Conservation (phyloP, 2,888 invertebrate genomes). For the Ophion ventricosus region DNA sequence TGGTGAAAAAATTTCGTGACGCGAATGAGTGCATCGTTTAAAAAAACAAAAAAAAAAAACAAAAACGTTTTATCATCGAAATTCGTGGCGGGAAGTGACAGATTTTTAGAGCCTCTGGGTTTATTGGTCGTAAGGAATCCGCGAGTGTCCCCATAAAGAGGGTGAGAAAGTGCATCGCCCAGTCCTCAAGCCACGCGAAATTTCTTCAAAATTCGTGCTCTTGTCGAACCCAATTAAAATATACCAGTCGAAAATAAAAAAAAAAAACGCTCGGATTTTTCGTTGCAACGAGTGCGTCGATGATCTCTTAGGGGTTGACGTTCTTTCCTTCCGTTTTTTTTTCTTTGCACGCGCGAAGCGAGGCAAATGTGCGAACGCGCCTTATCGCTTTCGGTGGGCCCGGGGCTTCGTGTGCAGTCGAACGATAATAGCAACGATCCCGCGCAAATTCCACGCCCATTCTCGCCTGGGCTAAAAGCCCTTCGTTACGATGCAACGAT, state of each 20-base stretch:
- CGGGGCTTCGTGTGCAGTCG: constrained; percentile 66
- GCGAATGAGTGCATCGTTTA: not conserved
- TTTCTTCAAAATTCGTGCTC: not conserved
- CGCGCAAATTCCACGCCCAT: constrained; percentile 68
- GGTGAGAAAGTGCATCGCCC: constrained; percentile 37
- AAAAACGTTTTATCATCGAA: not conserved
- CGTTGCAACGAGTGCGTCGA: not conserved
- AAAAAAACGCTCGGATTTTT: not conserved
- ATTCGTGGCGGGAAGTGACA: constrained; percentile 11
- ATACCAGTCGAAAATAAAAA: too few species aligned
- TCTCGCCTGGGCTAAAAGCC: constrained; percentile 65
- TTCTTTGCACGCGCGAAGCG: not conserved
- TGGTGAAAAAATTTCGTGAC: not conserved
- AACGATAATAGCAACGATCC: constrained; percentile 67
- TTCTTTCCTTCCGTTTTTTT: constrained; percentile 1
- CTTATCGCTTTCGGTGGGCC: constrained; percentile 57
- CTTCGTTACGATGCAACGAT: constrained; percentile 58
- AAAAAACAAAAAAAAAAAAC: not conserved
- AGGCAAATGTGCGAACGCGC: constrained; percentile 53
- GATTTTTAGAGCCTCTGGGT: constrained; percentile 9
- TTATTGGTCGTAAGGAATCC: constrained; percentile 29
- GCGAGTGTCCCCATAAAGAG: constrained; percentile 46
- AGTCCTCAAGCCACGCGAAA: constrained; percentile 14
- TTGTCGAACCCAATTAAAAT: not conserved
- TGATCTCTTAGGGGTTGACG: not conserved